A percentile compares a stretch with the other conserved stretches of the same genome.
Evolutionary conservation across 2,888 invertebrate species (phyloP).

Genomic region (Andricus curvator): DNA sequence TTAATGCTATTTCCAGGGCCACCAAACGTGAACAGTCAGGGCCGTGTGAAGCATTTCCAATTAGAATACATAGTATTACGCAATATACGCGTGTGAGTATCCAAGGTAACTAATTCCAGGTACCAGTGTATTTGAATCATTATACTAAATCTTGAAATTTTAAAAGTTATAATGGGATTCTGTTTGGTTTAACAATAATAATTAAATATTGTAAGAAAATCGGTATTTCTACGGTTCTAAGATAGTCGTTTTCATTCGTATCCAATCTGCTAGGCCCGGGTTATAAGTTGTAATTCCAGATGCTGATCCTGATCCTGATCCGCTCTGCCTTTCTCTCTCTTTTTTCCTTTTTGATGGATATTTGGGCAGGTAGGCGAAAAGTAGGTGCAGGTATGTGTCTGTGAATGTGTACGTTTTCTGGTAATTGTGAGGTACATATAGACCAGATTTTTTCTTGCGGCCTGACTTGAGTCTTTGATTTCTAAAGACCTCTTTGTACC

Average conservation of each 20-base stretch:
- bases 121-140: too few relatives aligned
- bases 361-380: conserved; percentile 2
- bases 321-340: neutral
- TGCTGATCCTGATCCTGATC: conserved; percentile 7
- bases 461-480: conserved; percentile 20
- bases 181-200: too few relatives aligned
- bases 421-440: neutral
- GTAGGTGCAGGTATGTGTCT: neutral
- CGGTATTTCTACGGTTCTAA: neutral
- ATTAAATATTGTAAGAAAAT: neutral
- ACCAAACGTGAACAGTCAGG: too few relatives aligned
- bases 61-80: too few relatives aligned
- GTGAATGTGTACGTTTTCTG: neutral
- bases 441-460: neutral
- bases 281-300: conserved; percentile 15
- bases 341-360: neutral
- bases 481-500: neutral
- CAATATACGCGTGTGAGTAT: too few relatives aligned
- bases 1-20: too few relatives aligned
- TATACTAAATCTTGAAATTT: too few relatives aligned
- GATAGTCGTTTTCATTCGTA: neutral
- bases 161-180: too few relatives aligned
- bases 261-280: neutral
- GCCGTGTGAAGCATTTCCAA: too few relatives aligned
- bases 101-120: too few relatives aligned